Conservation (phyloP, 2,113 vertebrate species). For the Pomatostomus ruficeps region DNA sequence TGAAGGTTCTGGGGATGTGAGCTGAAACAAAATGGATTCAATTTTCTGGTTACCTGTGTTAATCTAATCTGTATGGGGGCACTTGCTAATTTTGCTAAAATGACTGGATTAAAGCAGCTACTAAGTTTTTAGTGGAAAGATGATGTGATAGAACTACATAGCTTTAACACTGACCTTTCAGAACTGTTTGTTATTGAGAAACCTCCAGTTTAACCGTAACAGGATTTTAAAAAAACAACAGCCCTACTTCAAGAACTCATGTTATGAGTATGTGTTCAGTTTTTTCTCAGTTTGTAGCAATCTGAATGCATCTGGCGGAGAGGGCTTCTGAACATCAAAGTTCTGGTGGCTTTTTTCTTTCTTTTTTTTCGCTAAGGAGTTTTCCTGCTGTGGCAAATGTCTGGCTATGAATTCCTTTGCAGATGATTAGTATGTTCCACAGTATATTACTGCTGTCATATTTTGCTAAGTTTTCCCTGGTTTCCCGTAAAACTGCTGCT, state of each 20-base stretch:
- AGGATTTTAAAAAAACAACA: neutral
- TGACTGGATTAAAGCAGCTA: neutral
- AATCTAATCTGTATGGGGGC: neutral
- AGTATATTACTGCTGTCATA: neutral
- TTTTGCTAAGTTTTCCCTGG: neutral
- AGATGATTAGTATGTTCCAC: slow-evolving; percentile 23
- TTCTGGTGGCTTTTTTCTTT: neutral
- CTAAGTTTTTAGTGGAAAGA: neutral
- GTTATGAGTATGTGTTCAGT: neutral
- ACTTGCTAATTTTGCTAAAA: neutral
- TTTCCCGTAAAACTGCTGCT: neutral
- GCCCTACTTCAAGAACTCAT: neutral
- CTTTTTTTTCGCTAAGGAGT: slow-evolving; percentile 1
- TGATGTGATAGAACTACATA: rapidly evolving
- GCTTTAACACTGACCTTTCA: neutral
- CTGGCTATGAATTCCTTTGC: slow-evolving; percentile 29
- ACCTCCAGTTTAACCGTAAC: neutral
- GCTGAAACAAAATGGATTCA: neutral
- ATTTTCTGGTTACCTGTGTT: neutral
- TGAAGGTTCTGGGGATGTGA: neutral
- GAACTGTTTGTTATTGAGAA: neutral
- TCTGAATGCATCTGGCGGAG: neutral
- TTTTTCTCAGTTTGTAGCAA: neutral
- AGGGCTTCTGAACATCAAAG: neutral
- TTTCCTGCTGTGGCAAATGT: slow-evolving; percentile 18